Conservation (phyloP, 2,888 invertebrate genomes). For the Metellina segmentata region DNA sequence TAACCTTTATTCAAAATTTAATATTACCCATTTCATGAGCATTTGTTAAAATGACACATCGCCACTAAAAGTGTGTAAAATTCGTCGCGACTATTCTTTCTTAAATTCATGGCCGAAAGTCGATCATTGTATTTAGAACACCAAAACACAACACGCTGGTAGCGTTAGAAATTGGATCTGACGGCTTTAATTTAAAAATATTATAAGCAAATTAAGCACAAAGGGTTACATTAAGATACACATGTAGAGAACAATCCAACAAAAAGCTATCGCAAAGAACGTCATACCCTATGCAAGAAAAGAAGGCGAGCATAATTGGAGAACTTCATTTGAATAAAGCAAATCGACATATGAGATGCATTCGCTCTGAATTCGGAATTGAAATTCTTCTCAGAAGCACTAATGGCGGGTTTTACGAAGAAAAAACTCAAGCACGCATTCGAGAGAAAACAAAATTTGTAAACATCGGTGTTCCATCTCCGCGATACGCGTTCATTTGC, state of each 20-base stretch:
- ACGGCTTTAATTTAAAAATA: too few species aligned
- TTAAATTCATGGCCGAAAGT: too few species aligned
- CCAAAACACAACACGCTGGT: too few species aligned
- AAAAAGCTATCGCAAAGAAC: background rate
- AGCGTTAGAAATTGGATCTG: too few species aligned
- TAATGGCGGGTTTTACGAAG: constrained; percentile 16
- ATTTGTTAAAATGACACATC: too few species aligned
- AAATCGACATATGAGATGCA: background rate
- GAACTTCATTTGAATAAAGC: constrained; percentile 34
- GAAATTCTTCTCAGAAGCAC: constrained; percentile 12
- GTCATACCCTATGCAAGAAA: constrained; percentile 10
- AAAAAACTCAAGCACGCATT: constrained; percentile 21
- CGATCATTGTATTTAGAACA: too few species aligned
- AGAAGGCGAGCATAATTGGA: constrained; percentile 47
- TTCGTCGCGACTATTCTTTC: too few species aligned
- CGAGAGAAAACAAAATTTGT: constrained; percentile 15
- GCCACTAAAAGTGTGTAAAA: too few species aligned
- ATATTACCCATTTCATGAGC: too few species aligned
- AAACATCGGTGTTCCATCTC: background rate
- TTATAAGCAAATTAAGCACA: too few species aligned
- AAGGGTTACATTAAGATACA: background rate
- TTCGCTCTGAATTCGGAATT: background rate
- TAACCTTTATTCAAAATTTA: too few species aligned
- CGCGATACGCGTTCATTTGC: background rate
- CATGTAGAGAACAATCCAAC: background rate